A percentile compares a stretch with the other conserved stretches of the same genome.
Conservation (phyloP, 2,888 invertebrate genomes). For the Drosophila melanosoma region DNA sequence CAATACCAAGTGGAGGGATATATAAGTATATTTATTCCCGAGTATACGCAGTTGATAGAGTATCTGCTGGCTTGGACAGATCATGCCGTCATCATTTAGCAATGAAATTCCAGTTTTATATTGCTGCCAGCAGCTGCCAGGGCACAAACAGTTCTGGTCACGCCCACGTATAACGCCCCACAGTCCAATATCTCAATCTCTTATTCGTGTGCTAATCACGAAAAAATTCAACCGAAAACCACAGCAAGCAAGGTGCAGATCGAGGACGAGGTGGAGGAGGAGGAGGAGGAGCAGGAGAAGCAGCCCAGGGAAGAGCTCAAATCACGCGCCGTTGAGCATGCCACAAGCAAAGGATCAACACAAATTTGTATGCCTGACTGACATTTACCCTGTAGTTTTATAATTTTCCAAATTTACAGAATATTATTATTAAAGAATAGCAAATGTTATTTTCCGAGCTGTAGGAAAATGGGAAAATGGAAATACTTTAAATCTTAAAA, state of each 20-base stretch:
- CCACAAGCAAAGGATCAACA: slow-evolving; percentile 55
- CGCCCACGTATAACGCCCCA: slow-evolving; percentile 60
- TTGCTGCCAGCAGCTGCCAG: slow-evolving; percentile 63
- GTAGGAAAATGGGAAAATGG: not conserved
- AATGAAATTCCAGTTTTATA: slow-evolving; percentile 3
- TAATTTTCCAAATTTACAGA: not conserved
- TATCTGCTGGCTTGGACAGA: slow-evolving; percentile 5
- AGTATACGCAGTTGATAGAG: not conserved
- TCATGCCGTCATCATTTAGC: slow-evolving; percentile 17
- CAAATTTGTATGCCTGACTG: not conserved
- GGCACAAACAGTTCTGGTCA: slow-evolving; percentile 40
- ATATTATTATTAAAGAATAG: not conserved
- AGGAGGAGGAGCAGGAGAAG: not conserved
- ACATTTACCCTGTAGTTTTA: not conserved
- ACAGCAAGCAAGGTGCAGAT: slow-evolving; percentile 7
- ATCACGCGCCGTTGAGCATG: slow-evolving; percentile 66
- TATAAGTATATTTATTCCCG: not conserved
- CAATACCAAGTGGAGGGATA: not conserved
- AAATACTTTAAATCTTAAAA: too few relatives aligned
- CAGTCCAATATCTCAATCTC: slow-evolving; percentile 42
- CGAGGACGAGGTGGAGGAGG: not conserved
- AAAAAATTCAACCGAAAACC: slow-evolving; percentile 72
- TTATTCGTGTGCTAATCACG: slow-evolving; percentile 78
- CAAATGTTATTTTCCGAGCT: not conserved
- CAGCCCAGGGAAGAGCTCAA: slow-evolving; percentile 27